Evolutionary conservation across 1,140 invertebrate species (phyloP), one percentile per base, ranked within the genome.

Genomic region (Drosophila tristis): DNA sequence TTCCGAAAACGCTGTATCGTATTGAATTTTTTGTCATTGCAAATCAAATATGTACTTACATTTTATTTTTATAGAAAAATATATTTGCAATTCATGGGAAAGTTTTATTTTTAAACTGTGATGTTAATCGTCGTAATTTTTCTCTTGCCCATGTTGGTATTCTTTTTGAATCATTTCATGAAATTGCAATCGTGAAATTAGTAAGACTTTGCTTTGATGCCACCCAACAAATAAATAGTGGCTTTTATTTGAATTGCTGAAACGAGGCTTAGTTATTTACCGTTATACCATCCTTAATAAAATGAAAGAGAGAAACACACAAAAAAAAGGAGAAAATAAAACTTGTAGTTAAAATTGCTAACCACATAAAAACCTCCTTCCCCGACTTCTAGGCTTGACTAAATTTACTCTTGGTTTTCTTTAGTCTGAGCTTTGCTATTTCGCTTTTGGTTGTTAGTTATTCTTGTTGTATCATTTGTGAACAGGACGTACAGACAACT

Each of bases 391-490:
- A 61, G 56, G 61, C 45, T 80, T 61, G 78, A 65, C 57, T 81
- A 70, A 72, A 68, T 73, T 79, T 78, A 66, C 79, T 77, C 67
- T 89, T 89, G 85, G 80, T 78, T 90, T 90, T 85, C 85, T 90
- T 90, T 90, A 86, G 80, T 81, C 74, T 90, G 90, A 81, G 81
- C 82, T 67, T 74, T 78, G 78, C 82, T 82, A 87, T 85, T 85
- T 87, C 81, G 81, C 66, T 68, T 39, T 65, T 63, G 57, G 80
- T 78, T 90, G 81, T 90, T 80, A 90, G 85, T 85, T 85, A 54
- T 42, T 64, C 55, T 70, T 74, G 68, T 65, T 85, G 63, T 70
- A 74, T 48, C 57, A 78, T 82, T 79, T 84, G 80, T 75, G 80
- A 84, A 72, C 81, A 78, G 81, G 82, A 87, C 87, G 87, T 87